Base-by-base conservation (phyloP, 2,888 invertebrate species). In the Drosophila lacicola region DNA sequence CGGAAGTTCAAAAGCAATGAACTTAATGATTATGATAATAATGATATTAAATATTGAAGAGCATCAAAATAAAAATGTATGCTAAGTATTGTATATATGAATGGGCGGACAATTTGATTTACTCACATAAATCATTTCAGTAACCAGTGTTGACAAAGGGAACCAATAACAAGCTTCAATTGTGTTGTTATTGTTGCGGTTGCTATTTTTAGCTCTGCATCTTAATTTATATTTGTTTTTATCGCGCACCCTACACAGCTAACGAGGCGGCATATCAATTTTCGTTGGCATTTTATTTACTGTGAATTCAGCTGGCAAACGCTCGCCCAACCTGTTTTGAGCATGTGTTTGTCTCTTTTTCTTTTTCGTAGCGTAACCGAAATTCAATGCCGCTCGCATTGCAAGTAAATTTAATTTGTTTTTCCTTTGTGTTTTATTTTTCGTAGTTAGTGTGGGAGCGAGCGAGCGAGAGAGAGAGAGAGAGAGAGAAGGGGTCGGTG, bases 121-220 rank as follows among this genome's bases (percentile, higher is more conserved):
- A 34, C 29, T 11, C 37, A 56, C 2, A 58, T 45, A 68, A 62
- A 68, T 58, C 39, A 42, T 49, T 42, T 45, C n/a, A 25, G 33
- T 25, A 64, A 13, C 36, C 49, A 49, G 45, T 29, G 29, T 61
- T 21, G 42, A 41, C 53, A 51, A 56, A 33, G 42, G 33, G 21
- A 47, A 68, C 50, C 54, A 50, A 57, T 33, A 62, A 74, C 51
- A 63, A 67, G 70, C 49, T 46, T 51, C 41, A 70, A 81, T 80
- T 82, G 57, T 55, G 41, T 63, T 70, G 64, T 82, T 74, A 41
- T 34, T 37, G 42, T 54, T 34, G 44, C 37, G 41, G 36, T 53
- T 46, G 14, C 71, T 85, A 62, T 82, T 74, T 64, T 74, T 82
- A 79, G 74, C 53, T 42, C 17, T 61, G 78, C 53, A 68, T 50